phyloP scores from a whole-genome alignment of 1,140 invertebrate species.

The Gonatopus flavifemur region DNA sequence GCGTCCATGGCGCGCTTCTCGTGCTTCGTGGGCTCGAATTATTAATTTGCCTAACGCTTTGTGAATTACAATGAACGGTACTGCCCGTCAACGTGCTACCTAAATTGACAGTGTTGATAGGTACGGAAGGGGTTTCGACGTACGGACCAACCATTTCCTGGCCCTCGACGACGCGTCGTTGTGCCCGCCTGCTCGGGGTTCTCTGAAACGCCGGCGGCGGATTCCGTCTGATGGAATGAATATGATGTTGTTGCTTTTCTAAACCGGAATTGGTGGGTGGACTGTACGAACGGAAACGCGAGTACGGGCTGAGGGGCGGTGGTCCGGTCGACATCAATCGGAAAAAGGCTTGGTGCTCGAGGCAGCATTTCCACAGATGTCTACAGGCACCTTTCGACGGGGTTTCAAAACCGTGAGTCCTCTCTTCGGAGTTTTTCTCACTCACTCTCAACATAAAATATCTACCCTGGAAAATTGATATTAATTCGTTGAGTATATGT shows the following conservation, averaged over 20 bases:
- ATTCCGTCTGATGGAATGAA: constrained; percentile 57
- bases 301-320: constrained; percentile 53
- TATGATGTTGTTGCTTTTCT: constrained; percentile 65
- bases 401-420: constrained; percentile 93
- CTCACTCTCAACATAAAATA: constrained; percentile 95
- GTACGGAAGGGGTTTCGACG: constrained; percentile 40
- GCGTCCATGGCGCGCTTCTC: constrained; percentile 80
- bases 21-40: constrained; percentile 65
- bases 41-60: constrained; percentile 37
- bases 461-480: constrained; percentile 63
- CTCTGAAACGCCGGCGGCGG: constrained; percentile 82
- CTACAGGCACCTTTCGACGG: constrained; percentile 94
- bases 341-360: constrained; percentile 98
- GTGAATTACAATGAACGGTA: constrained; percentile 26
- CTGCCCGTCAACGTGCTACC: constrained; percentile 12
- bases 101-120: constrained; percentile 16
- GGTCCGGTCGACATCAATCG: constrained; percentile 69
- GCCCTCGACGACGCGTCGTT: constrained; percentile 74
- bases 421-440: constrained; percentile 95
- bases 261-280: constrained; percentile 59
- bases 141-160: constrained; percentile 57
- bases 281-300: constrained; percentile 69
- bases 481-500: background rate
- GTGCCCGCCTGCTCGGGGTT: constrained; percentile 84
- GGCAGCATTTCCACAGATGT: constrained; percentile 97